Conservation (phyloP, 1,140 invertebrate species). For the Drosophila sturtevanti region DNA sequence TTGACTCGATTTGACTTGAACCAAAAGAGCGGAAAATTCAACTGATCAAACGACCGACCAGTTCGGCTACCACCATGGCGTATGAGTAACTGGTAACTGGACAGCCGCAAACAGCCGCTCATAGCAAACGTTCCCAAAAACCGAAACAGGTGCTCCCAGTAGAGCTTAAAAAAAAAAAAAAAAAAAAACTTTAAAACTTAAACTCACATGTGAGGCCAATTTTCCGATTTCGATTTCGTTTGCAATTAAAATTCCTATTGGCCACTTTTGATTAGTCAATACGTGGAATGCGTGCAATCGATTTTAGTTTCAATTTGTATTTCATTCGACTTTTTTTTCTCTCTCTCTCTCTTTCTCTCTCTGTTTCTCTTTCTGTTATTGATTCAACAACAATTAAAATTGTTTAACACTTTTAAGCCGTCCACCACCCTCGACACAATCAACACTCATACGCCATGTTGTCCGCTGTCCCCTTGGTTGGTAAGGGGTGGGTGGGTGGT, state of each 20-base stretch:
- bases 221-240: constrained; percentile 65
- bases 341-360: neutral
- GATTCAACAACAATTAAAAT: constrained; percentile 66
- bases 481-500: no score
- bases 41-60: neutral
- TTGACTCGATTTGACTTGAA: constrained; percentile 70
- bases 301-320: constrained; percentile 67
- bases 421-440: constrained; percentile 15
- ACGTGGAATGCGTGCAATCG: constrained; percentile 61
- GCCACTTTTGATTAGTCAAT: constrained; percentile 43
- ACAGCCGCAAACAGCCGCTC: neutral
- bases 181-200: neutral
- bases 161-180: neutral
- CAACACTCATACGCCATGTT: constrained; percentile 51
- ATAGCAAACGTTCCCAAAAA: constrained; percentile 14
- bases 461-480: constrained; percentile 16
- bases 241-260: constrained; percentile 76
- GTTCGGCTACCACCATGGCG: constrained; percentile 43
- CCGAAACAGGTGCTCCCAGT: constrained; percentile 41
- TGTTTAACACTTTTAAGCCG: constrained; percentile 34
- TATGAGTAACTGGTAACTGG: constrained; percentile 48
- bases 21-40: constrained; percentile 46
- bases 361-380: neutral
- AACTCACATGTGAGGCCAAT: constrained; percentile 46
- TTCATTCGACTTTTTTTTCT: constrained; percentile 33